Conservation (phyloP, 2,113 vertebrate genomes). For the Seriola aureovittata region DNA sequence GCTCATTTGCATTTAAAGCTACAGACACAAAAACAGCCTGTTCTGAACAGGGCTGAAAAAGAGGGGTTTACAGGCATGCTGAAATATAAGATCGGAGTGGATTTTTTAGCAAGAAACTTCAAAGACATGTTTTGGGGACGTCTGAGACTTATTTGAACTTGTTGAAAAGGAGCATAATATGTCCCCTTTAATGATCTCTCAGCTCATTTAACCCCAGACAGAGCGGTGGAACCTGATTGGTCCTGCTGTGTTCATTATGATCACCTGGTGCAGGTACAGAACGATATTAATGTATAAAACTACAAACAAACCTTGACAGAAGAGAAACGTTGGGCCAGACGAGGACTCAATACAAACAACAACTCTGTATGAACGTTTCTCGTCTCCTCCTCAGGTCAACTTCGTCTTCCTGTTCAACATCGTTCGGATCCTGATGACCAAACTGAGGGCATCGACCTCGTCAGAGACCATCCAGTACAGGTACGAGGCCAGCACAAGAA, state of each 20-base stretch:
- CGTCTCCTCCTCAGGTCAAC: slow-evolving; percentile 65
- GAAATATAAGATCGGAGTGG: too few species aligned
- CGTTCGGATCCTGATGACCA: slow-evolving; percentile 80
- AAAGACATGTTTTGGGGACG: too few species aligned
- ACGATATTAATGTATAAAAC: too few species aligned
- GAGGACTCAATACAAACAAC: background rate
- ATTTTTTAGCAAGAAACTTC: too few species aligned
- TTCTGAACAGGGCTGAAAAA: too few species aligned
- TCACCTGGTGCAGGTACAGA: background rate
- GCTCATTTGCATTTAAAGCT: too few species aligned
- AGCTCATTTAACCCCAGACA: too few species aligned
- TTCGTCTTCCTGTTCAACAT: slow-evolving; percentile 81
- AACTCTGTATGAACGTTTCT: background rate
- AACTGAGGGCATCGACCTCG: slow-evolving; percentile 77
- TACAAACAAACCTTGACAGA: background rate
- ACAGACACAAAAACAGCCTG: too few species aligned
- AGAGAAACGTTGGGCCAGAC: background rate
- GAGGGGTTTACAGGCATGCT: too few species aligned
- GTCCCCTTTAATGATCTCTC: background rate
- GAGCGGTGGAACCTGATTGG: background rate
- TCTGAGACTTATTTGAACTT: too few species aligned
- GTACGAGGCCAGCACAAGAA: slow-evolving; percentile 34
- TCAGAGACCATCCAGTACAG: slow-evolving; percentile 81
- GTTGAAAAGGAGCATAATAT: too few species aligned
- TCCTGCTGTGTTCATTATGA: background rate